Base-by-base conservation (phyloP, 2,113 vertebrate genomes). In the Atlantisia rogersi region DNA sequence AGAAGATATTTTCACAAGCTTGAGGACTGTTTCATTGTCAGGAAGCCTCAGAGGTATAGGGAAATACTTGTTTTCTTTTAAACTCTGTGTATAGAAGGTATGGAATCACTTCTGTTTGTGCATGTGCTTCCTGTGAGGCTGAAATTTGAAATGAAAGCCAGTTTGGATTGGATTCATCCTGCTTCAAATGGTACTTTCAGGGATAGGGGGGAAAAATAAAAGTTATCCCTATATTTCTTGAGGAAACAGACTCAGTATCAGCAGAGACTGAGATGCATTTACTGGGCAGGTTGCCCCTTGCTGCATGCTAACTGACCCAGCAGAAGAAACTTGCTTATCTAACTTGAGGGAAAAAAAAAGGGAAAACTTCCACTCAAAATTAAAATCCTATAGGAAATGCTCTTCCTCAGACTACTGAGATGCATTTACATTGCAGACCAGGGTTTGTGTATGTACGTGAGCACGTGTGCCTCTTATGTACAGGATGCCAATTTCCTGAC, bases 351-450 rank as follows among this genome's bases (percentile, higher is more conserved):
- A 67, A 56, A 83, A n/a, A 42, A 95, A 82, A 53, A n/a, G 71
- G 55, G 60, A 80, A 69, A 83, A 78, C 46, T 35, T 62, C 79
- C 31, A 46, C 76, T 50, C 59, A 94, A 91, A 91, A 63, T 52
- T 64, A 79, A 86, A 88, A 55, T 59, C 68, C 56, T 86, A 2
- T 68, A 88, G 88, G 92, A 95, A 94, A 94, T 93, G 75, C 85
- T 95, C 55, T 94, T 94, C 85, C 64, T 90, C 60, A 48, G 44
- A 18, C 28, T 50, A 8, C 76, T 79, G 85, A 93, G 39, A 9
- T 71, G 21, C 92, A 52, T 86, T 90, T 92, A 31, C 58, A 9
- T 60, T 64, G 18, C 42, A 63, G 84, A 74, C 20, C 7, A 6
- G 69, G 28, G 9, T 39, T 16, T 20, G 44, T 18, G 28, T 50